Base-by-base conservation (phyloP, 2,888 invertebrate species). In the Hedychridium roseum region DNA sequence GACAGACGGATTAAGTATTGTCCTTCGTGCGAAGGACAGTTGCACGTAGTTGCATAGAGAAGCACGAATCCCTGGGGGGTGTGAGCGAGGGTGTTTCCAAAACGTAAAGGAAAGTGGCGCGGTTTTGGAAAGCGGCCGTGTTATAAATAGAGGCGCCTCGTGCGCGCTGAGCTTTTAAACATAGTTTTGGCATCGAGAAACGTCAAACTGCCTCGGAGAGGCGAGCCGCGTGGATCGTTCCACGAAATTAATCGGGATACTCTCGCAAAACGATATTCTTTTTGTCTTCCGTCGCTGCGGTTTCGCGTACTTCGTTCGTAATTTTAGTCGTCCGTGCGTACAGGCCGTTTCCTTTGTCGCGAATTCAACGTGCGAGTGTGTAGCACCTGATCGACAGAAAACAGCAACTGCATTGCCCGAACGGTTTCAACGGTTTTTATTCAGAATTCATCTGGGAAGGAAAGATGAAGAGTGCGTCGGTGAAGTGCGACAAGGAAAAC, bases 121-220 rank as follows among this genome's bases (percentile, higher is more conserved):
- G 59, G 60, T 68, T 70, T 68, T 63, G 66, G 65, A 64, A 68
- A 70, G 63, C 66, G 58, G 64, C 60, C 64, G 57, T 58, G 47
- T 59, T 75, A 74, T 71, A 73, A 75, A 76, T 76, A 76, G 66
- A 59, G 51, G 49, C 54, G 67, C 67, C 71, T 70, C 70, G 65
- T 70, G 70, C 64, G 70, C 66, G 66, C 67, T 68, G 64, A 69
- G 72, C 73, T 72, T 76, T 76, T 76, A 75, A 76, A 76, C 76
- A 73, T 76, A 76, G 76, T 75, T 76, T 76, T 76, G 76, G 76
- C 76, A 74, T 67, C 62, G 68, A 42, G 66, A 76, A 76, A 76
- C 76, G 76, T 76, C 76, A 76, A 76, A 76, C 60, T 70, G 74
- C 66, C 70, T 70, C 70, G 66, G 69, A 66, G 68, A 70, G 70